A percentile compares a stretch with the other conserved stretches of the same genome.
Evolutionary conservation across 1,140 invertebrate species (phyloP).

Genomic region (Drosophila ironensis): DNA sequence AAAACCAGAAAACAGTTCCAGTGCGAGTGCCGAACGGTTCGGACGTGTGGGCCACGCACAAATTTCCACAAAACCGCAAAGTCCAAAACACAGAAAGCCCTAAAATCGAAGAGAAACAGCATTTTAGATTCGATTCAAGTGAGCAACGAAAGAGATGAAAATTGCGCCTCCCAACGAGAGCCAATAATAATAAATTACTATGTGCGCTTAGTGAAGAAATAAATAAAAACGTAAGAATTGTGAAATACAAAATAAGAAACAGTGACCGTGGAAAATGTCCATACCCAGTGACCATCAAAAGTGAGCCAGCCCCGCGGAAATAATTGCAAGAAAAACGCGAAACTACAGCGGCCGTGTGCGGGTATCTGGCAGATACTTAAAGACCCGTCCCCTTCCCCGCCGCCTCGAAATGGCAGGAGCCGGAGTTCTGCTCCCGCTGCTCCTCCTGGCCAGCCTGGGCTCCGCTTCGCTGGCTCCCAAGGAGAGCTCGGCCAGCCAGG

Average conservation of each 20-base stretch:
- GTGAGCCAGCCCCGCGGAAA: too few relatives aligned
- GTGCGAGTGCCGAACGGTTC: constrained; percentile 68
- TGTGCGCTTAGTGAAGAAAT: constrained; percentile 45
- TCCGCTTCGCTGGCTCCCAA: constrained; percentile 40
- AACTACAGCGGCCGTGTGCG: constrained; percentile 5
- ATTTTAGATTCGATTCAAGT: background rate
- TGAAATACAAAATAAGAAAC: background rate
- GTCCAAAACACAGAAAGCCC: constrained; percentile 18
- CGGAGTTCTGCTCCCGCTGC: constrained; percentile 24
- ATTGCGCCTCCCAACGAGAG: constrained; percentile 4
- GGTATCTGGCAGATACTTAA: background rate
- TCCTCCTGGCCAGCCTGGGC: constrained; percentile 6
- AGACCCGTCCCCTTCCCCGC: background rate
- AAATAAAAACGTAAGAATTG: background rate
- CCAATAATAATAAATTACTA: constrained; percentile 24
- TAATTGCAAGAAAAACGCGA: constrained; percentile 16
- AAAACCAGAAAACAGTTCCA: constrained; percentile 63
- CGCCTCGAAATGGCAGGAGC: background rate
- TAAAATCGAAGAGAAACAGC: constrained; percentile 15
- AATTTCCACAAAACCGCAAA: constrained; percentile 37
- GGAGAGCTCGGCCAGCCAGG: constrained; percentile 10
- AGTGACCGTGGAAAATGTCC: constrained; percentile 51
- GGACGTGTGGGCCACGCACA: constrained; percentile 74
- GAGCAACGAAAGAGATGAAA: constrained; percentile 44
- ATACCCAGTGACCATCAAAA: constrained; percentile 45